Base-by-base conservation (phyloP, 2,113 vertebrate species). In the Polyodon spathula region DNA sequence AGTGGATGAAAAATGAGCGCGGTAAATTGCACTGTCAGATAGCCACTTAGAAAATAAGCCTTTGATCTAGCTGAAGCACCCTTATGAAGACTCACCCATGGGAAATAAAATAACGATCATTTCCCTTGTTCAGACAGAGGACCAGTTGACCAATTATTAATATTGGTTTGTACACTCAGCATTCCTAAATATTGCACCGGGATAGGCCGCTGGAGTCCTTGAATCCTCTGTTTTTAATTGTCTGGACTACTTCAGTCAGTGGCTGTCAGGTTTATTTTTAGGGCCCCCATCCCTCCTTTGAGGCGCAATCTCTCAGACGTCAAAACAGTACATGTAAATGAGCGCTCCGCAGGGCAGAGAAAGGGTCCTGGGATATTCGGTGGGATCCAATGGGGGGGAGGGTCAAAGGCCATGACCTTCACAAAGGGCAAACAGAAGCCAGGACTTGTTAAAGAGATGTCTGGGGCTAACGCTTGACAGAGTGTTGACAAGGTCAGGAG, bases 401-500 rank as follows among this genome's bases (percentile, higher is more conserved):
- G 71, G 48, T 72, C 40, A 71, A 27, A 73, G 73, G 73, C 71
- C 68, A 60, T 17, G 68, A 64, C 65, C 70, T 74, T 60, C n/a
- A 4, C 54, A 58, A 12, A 64, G 60, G 59, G 65, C 64, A 58
- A 40, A 58, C 56, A 46, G 46, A 50, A 59, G 40, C 40, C 39
- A 14, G 54, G 59, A 27, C 57, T 40, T 56, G 54, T 59, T 14
- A 55, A 59, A n/a, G 52, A 46, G 6, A 6, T 54, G 53, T 58
- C 58, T 42, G 42, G n/a, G 56, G 37, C 37, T 50, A 55, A 42
- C 16, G 39, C 38, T 37, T 42, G 12, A 48, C 16, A 39, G 37
- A n/a, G 53, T 37, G 56, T 37, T 41, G 48, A 12, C 44, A 52
- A 41, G 44, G 58, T 12, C 12, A 8, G 54, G 16, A 15, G 39